Conservation (phyloP, 2,797 vertebrate genomes). For the Ataeniobius toweri region DNA sequence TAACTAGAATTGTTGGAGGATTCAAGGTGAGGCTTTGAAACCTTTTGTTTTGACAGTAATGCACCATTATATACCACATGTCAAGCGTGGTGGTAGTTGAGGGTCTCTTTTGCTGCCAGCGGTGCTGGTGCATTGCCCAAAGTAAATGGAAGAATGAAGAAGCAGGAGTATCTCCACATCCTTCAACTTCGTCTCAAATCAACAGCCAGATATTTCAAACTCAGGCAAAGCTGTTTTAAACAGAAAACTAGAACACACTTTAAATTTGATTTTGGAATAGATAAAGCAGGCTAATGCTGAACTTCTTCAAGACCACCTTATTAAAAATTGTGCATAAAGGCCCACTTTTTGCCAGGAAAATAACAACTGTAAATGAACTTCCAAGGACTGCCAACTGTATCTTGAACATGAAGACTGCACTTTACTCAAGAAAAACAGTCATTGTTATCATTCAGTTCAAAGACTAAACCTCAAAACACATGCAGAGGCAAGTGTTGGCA, state of each 20-base stretch:
- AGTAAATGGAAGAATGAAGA: background rate
- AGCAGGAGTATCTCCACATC: background rate
- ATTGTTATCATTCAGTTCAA: constrained; percentile 4
- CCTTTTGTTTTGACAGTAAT: background rate
- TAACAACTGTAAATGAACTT: background rate
- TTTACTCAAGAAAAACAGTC: background rate
- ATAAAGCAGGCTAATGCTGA: no score
- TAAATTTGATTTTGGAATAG: background rate
- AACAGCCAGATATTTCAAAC: background rate
- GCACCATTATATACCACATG: background rate
- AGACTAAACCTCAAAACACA: constrained; percentile 22
- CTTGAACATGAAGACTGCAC: background rate
- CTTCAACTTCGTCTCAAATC: background rate
- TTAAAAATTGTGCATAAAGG: background rate
- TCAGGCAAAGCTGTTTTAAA: background rate
- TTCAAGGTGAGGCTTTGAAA: background rate
- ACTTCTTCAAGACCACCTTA: no score
- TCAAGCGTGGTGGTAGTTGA: background rate
- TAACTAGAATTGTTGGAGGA: background rate
- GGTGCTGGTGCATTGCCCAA: background rate
- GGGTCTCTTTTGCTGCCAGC: background rate
- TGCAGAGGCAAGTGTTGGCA: background rate
- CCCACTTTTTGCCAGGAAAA: background rate
- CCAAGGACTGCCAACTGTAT: background rate
- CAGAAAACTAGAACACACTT: background rate